phyloP scores from a whole-genome alignment of 1,140 invertebrate genomes.

The Drosophila jambulina region DNA sequence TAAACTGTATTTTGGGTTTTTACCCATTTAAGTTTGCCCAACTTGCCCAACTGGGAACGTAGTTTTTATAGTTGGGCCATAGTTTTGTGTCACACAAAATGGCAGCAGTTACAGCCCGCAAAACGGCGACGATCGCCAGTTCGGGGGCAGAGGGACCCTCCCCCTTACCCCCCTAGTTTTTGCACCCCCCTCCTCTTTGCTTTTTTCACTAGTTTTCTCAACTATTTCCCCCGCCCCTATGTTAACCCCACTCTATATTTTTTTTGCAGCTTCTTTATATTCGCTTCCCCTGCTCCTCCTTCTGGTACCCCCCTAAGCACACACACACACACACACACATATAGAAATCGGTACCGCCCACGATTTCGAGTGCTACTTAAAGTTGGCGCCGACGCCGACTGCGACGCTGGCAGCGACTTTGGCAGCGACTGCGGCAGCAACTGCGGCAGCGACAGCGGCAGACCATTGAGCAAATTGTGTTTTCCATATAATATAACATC shows the following conservation, averaged over 20 bases:
- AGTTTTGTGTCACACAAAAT: constrained; percentile 74
- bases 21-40: not conserved
- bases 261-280: constrained; percentile 3
- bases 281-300: not conserved
- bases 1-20: not conserved
- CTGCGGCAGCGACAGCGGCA: constrained; percentile 49
- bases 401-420: constrained; percentile 15
- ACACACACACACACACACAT: not conserved
- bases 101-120: constrained; percentile 78
- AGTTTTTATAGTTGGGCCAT: constrained; percentile 54
- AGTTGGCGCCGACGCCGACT: constrained; percentile 37
- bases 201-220: constrained; percentile 2
- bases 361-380: constrained; percentile 73
- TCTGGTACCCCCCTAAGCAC: not conserved
- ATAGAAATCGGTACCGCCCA: constrained; percentile 66
- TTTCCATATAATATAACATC: constrained; percentile 83
- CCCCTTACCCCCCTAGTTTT: not conserved
- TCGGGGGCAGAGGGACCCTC: not conserved
- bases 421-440: constrained; percentile 21
- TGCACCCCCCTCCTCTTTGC: not conserved
- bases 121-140: constrained; percentile 60
- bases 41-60: constrained; percentile 1
- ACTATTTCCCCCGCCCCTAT: not conserved
- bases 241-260: not conserved
- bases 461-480: constrained; percentile 81